Base-by-base conservation (phyloP, 2,113 vertebrate genomes). In the Etia nguti region DNA sequence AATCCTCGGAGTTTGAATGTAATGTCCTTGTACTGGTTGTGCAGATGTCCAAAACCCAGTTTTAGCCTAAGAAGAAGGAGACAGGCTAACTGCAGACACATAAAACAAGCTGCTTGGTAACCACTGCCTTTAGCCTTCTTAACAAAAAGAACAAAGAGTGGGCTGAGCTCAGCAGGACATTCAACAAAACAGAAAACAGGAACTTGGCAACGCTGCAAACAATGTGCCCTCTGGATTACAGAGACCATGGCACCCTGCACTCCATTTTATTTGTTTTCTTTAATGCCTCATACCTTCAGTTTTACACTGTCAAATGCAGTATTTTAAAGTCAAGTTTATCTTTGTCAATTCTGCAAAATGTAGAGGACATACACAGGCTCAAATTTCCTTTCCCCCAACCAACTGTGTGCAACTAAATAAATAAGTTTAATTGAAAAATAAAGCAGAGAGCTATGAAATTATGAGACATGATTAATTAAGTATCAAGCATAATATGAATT, bases 61-160 rank as follows among this genome's bases (percentile, higher is more conserved):
- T 54, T 38, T 34, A 70, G 38, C 1, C 9, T 18, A 43, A 46
- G 31, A 59, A 43, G 59, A 81, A 81, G 60, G 80, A 8, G 12
- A 50, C 15, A 80, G 2, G 1, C 0, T 22, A 38, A 81, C 68
- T 77, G 52, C 84, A 85, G 70, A 68, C 82, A 65, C 41, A 80
- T 83, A 81, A 90, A 89, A 90, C 80, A 43, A 65, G 92, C 92
- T 95, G 93, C 93, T 86, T 90, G 88, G 95, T 91, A 82, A 95
- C 93, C 3, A 86, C 54, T 2, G 20, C 20, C 81, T 86, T 87
- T 70, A 70, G 65, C 38, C 15, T 12, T 81, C 77, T 79, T 57
- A 41, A 88, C 85, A 87, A 80, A 84, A 88, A 55, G 92, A 79
- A 86, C 4, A 82, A 41, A 41, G 38, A 46, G 68, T 48, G 70